Base-by-base conservation (phyloP, 2,113 vertebrate genomes). In the Nycticebus coucang region DNA sequence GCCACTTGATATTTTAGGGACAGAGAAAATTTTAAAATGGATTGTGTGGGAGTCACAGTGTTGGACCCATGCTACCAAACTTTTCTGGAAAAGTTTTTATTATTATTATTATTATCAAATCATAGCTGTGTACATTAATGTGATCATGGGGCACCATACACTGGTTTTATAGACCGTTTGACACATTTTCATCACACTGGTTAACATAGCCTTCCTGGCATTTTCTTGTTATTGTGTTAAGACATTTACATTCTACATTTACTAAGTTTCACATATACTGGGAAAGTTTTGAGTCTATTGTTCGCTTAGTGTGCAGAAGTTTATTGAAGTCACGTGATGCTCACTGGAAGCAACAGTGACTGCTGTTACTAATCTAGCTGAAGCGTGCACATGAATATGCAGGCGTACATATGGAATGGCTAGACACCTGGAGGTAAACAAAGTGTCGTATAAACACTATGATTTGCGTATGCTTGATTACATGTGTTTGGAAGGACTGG, bases 81-180 rank as follows among this genome's bases (percentile, higher is more conserved):
- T 68, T 94, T 85, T 88, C 71, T 93, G 68, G 37, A 81, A 91
- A 77, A 72, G 55, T 81, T 92, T 91, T 68, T n/a, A n/a, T 41
- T 41, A 4, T 41, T 41, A 41, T 41, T 41, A 41, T 41, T 41
- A 41, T 41, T 41, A 41, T 41, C 5, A 41, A 41, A 41, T 41
- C 41, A 41, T 41, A 41, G 41, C 41, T 41, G 41, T 41, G 41
- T 41, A 41, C 41, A 41, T 41, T 41, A 41, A 41, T 41, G 41
- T 5, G 41, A 41, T 41, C 41, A 41, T 41, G 41, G 41, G 41
- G 41, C 41, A 41, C 41, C 41, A 41, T 5, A 41, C 41, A 41
- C 41, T 41, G 41, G 41, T 41, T 41, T 41, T 41, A 41, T 41
- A 41, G 41, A 41, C 41, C 5, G 41, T 41, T 41, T 41, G 41